Percentiles rank a stretch among this genome's conserved stretches.
Conservation (phyloP, 2,113 vertebrate species). For the Rhodinocichla rosea region DNA sequence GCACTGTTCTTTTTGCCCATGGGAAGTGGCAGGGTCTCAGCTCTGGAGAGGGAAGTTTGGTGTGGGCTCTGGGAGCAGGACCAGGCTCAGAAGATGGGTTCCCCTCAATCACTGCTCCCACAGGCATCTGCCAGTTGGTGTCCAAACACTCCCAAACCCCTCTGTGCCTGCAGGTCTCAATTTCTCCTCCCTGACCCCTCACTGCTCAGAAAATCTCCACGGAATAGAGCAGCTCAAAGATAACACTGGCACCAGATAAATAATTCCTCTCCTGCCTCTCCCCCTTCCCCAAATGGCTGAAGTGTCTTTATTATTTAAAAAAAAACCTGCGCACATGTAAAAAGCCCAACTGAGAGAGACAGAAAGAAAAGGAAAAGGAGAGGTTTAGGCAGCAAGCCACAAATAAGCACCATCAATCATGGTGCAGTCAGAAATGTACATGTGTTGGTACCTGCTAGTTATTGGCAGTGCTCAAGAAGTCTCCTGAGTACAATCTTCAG, state of each 20-base stretch:
- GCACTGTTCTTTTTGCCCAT: accelerated
- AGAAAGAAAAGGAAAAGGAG: conserved; percentile 61
- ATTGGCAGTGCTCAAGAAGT: conserved; percentile 82
- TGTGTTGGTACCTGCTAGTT: conserved; percentile 79
- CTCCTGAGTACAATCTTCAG: conserved; percentile 68
- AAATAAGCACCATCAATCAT: conserved; percentile 94
- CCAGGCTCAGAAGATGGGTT: neutral
- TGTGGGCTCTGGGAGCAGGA: neutral
- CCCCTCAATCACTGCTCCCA: neutral
- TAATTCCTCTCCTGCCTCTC: neutral
- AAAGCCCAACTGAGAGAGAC: neutral
- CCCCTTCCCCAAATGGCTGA: neutral
- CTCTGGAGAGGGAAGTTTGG: neutral
- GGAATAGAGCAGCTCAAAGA: neutral
- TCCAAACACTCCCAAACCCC: neutral
- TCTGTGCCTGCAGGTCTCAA: neutral
- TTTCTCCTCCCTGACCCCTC: neutral
- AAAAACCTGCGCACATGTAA: neutral
- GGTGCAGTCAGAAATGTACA: conserved; percentile 82
- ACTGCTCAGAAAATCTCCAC: neutral
- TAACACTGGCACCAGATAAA: neutral
- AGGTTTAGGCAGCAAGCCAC: conserved; percentile 80
- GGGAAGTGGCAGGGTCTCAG: neutral
- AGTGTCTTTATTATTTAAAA: conserved; percentile 48
- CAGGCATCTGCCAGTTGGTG: neutral